Evolutionary conservation across 2,888 invertebrate genomes (phyloP).

Genomic region (Drosophila infuscata): DNA sequence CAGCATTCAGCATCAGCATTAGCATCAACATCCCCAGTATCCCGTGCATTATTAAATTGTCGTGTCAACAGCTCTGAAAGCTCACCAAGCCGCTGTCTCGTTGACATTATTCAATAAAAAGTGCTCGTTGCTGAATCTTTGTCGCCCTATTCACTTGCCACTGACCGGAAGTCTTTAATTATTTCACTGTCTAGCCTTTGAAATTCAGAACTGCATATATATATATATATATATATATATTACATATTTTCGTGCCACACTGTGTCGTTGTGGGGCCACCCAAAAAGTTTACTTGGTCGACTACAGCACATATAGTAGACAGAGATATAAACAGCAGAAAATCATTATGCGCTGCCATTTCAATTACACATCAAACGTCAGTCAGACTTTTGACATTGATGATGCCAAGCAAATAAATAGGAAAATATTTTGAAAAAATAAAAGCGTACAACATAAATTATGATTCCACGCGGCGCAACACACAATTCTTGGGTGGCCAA

Average conservation of each 20-base stretch:
- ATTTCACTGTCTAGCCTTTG: conserved; percentile 54
- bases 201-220: conserved; percentile 50
- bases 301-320: conserved; percentile 4
- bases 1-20: conserved; percentile 10
- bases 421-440: conserved; percentile 49
- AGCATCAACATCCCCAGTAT: conserved; percentile 19
- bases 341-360: conserved; percentile 55
- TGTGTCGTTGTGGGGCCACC: conserved; percentile 53
- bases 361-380: conserved; percentile 77
- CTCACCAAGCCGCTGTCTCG: conserved; percentile 13
- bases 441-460: conserved; percentile 34
- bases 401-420: conserved; percentile 44
- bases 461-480: conserved; percentile 24
- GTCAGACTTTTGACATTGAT: conserved; percentile 56
- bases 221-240: background rate
- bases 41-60: conserved; percentile 52
- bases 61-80: conserved; percentile 36
- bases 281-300: conserved; percentile 45
- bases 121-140: conserved; percentile 51
- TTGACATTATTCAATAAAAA: conserved; percentile 77
- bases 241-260: conserved; percentile 1
- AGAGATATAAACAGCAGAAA: conserved; percentile 56
- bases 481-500: conserved; percentile 18
- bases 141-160: conserved; percentile 29
- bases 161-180: conserved; percentile 75